These are phyloP conservation scores for Threskiornis aethiopicus DNA, from an alignment of 2,797 vertebrate species.

Conservation along the genomic window DNA sequence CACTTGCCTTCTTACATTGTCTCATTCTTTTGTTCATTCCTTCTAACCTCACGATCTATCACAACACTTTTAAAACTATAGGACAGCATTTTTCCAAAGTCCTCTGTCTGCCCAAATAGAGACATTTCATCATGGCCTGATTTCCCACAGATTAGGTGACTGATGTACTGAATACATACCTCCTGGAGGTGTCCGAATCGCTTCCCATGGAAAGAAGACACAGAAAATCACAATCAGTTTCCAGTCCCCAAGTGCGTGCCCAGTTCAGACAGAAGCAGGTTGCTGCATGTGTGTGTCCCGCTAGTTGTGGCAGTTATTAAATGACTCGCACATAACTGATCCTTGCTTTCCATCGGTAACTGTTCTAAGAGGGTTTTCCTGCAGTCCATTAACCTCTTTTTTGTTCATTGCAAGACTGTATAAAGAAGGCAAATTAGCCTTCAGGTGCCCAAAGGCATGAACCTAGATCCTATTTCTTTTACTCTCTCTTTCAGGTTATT, in stretches of 20 bases:
- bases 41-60: neutral
- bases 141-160: neutral
- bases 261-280: neutral
- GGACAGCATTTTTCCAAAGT: neutral
- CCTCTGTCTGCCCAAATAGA: neutral
- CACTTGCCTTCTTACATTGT: neutral
- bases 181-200: conserved; percentile 40
- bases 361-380: neutral
- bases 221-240: neutral
- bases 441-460: neutral
- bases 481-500: conserved; percentile 56
- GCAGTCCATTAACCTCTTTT: neutral
- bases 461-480: neutral
- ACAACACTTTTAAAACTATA: neutral
- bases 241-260: neutral
- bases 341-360: neutral
- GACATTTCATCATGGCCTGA: neutral
- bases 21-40: neutral
- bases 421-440: neutral
- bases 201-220: neutral
- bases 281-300: neutral
- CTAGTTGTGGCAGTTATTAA: neutral
- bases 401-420: neutral
- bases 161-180: neutral
- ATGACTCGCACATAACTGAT: conserved; percentile 5